phyloP scores from a whole-genome alignment of 2,888 invertebrate genomes.

The Nineta flava region DNA sequence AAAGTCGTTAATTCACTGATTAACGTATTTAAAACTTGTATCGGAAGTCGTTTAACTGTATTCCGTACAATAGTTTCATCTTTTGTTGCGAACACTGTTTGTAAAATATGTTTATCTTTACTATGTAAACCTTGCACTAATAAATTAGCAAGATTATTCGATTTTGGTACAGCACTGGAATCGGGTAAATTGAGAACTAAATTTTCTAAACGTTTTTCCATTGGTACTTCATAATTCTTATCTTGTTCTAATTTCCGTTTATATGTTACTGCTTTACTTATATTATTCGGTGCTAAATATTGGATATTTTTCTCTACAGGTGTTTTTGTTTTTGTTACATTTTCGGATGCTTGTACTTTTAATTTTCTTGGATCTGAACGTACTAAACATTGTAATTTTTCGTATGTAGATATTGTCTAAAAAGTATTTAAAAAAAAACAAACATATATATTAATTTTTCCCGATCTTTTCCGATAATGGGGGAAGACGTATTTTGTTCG shows the following conservation, averaged over 20 bases:
- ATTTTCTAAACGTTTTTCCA: slow-evolving; percentile 71
- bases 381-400: slow-evolving; percentile 32
- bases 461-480: too few species aligned
- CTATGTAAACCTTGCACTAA: slow-evolving; percentile 76
- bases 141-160: slow-evolving; percentile 63
- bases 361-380: slow-evolving; percentile 26
- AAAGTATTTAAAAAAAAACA: too few species aligned
- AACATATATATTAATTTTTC: too few species aligned
- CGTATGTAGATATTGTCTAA: slow-evolving; percentile 18
- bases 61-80: slow-evolving; percentile 51
- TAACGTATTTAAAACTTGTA: slow-evolving; percentile 55
- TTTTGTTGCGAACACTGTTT: slow-evolving; percentile 50
- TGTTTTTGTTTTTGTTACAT: slow-evolving; percentile 26
- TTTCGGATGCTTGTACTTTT: slow-evolving; percentile 21
- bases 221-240: slow-evolving; percentile 44
- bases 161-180: slow-evolving; percentile 34
- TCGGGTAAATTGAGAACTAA: slow-evolving; percentile 43
- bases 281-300: slow-evolving; percentile 29
- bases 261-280: slow-evolving; percentile 13
- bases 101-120: slow-evolving; percentile 56
- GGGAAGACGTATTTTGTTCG: too few species aligned
- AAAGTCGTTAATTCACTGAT: slow-evolving; percentile 54
- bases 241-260: slow-evolving; percentile 25
- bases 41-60: slow-evolving; percentile 60
- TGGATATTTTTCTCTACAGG: slow-evolving; percentile 30